A percentile compares a stretch with the other conserved stretches of the same genome.
Evolutionary conservation across 2,113 vertebrate genomes (phyloP).

Genomic region (Cyprinodon brontotheroides): DNA sequence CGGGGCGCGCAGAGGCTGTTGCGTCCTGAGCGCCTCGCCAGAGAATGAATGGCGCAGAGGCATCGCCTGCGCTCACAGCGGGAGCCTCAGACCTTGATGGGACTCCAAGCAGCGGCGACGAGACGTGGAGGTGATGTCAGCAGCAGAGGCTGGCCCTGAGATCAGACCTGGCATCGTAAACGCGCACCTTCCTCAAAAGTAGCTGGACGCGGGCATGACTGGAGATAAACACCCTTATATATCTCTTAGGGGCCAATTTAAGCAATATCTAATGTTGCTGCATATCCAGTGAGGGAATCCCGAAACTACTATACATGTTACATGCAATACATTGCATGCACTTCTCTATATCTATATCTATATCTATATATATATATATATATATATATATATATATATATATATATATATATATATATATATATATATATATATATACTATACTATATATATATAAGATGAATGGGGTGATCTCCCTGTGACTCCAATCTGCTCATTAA

Average conservation of each 20-base stretch:
- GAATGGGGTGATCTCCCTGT: background rate
- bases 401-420: too few species aligned
- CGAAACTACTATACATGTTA: background rate
- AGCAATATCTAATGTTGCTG: background rate
- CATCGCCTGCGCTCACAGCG: constrained; percentile 73
- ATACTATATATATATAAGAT: too few species aligned
- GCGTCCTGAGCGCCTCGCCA: constrained; percentile 58
- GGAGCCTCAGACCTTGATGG: constrained; percentile 69
- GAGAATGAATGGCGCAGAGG: constrained; percentile 68
- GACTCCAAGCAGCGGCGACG: constrained; percentile 62
- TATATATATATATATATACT: too few species aligned
- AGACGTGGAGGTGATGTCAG: constrained; percentile 77
- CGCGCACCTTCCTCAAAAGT: constrained; percentile 47
- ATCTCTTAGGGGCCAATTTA: background rate
- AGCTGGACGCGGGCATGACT: background rate
- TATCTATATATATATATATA: too few species aligned
- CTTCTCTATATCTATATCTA: too few species aligned
- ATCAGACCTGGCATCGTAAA: constrained; percentile 50
- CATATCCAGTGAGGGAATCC: background rate
- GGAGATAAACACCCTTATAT: background rate
- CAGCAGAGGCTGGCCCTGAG: constrained; percentile 73
- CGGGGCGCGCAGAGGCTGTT: constrained; percentile 31
- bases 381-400: too few species aligned
- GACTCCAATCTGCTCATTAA: background rate
- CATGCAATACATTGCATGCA: too few species aligned